A percentile compares a stretch with the other conserved stretches of the same genome.
Conservation (phyloP, 2,113 vertebrate species). For the Tympanuchus pallidicinctus region DNA sequence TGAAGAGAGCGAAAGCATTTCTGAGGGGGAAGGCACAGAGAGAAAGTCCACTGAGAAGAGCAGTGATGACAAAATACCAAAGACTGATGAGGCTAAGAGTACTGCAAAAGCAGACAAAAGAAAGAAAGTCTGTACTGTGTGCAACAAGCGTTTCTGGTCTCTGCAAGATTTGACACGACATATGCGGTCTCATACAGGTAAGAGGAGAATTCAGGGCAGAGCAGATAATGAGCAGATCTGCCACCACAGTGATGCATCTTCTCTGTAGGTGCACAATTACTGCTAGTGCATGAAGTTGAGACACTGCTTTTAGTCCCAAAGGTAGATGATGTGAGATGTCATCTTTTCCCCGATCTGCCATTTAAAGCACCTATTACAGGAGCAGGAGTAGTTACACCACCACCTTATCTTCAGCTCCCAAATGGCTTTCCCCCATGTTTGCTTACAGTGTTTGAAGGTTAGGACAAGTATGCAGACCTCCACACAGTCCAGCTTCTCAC, state of each 20-base stretch:
- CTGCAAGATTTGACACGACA: constrained; percentile 97
- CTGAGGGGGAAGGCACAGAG: constrained; percentile 82
- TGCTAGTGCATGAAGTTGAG: not conserved
- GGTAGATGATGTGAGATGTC: not conserved
- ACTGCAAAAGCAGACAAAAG: constrained; percentile 91
- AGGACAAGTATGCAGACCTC: not conserved
- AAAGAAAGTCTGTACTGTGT: constrained; percentile 96
- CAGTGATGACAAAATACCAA: constrained; percentile 87
- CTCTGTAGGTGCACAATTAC: not conserved
- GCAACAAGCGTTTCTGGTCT: constrained; percentile 97
- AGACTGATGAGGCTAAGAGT: constrained; percentile 79
- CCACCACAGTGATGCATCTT: not conserved
- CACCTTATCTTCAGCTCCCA: not conserved
- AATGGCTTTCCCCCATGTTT: not conserved
- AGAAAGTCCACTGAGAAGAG: constrained; percentile 83
- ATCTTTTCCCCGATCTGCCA: not conserved
- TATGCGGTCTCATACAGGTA: constrained; percentile 98
- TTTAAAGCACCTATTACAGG: not conserved
- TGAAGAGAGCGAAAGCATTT: constrained; percentile 79
- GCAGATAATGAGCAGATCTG: constrained; percentile 2
- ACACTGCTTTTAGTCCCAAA: not conserved
- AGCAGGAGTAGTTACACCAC: not conserved
- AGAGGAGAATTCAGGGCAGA: constrained; percentile 41
- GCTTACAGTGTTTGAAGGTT: not conserved
- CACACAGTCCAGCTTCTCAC: not conserved